Evolutionary conservation across 2,888 invertebrate genomes (phyloP), one percentile per base, ranked within the genome.

Genomic region (Crepidodera aurea): DNA sequence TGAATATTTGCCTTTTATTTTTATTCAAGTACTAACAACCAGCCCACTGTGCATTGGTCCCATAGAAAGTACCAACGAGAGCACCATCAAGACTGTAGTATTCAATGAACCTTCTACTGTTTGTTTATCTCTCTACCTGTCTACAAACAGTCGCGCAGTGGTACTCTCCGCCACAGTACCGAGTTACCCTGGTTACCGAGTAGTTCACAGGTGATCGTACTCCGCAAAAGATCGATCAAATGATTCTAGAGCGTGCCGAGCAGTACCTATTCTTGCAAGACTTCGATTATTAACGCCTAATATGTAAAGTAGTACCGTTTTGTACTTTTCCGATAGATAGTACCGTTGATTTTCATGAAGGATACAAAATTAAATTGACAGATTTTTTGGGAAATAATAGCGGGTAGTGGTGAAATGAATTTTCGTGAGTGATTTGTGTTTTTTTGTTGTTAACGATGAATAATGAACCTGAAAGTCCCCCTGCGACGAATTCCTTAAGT

Each of bases 401-500:
- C 22, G 22, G 22, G 22, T 22, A 10, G 34, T 18, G 2, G 32
- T 32, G 32, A 32, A 27, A 40, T 29, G 3, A 42, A 27, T 53
- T 32, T 51, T 48, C 29, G 32, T 22, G 55, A 22, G 46, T 51
- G 44, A 16, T 25, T 51, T 40, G 10, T 51, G n/a, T 51, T 27
- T 10, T 22, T 22, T 12, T 25, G 32, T 27, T 62, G 16, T 7
- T 16, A 8, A 67, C 57, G 22, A 80, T 80, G 80, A 73, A 76
- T 71, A 77, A 75, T 6, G 73, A 72, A 46, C 51, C 77, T 72
- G 78, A 79, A 73, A 75, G 82, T 75, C 69, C 78, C 72, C 72
- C 81, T 75, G 73, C 82, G 77, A 69, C 79, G 73, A 73, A 82
- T 76, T 71, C 79, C 60, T 74, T 82, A 44, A 90, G 87, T 76